A percentile compares a stretch with the other conserved stretches of the same genome.
These are phyloP conservation scores for Drosophila tsacasi DNA, from an alignment of 1,140 invertebrate genomes.

Conservation along the genomic window DNA sequence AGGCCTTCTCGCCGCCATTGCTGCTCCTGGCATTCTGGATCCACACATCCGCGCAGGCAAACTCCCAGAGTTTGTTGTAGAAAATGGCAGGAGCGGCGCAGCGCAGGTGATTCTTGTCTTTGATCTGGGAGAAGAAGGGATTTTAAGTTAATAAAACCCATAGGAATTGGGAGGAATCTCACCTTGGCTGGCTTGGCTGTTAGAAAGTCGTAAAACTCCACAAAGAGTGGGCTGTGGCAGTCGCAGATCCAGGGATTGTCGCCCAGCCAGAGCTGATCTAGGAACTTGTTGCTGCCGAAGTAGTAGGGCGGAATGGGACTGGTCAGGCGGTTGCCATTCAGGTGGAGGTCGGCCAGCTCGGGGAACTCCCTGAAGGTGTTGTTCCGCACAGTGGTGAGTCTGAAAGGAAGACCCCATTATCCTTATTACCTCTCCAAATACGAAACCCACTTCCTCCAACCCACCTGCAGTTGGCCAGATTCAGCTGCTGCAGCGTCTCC, in stretches of 20 bases:
- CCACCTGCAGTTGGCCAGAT: constrained; percentile 86
- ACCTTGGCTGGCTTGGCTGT: constrained; percentile 87
- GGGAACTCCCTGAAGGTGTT: constrained; percentile 87
- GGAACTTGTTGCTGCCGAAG: constrained; percentile 87
- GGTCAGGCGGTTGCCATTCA: constrained; percentile 89
- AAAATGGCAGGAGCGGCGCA: constrained; percentile 88
- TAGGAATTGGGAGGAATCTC: rapidly evolving
- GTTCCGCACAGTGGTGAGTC: constrained; percentile 73
- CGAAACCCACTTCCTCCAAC: not conserved
- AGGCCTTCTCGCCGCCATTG: constrained; percentile 86
- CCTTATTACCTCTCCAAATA: not conserved
- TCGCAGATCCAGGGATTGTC: constrained; percentile 92
- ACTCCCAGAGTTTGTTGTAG: constrained; percentile 88
- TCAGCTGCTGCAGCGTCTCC: constrained; percentile 86
- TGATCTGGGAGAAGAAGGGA: constrained; percentile 38
- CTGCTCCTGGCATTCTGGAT: constrained; percentile 81
- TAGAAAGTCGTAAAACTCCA: constrained; percentile 87
- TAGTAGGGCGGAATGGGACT: constrained; percentile 87
- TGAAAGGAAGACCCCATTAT: constrained; percentile 13
- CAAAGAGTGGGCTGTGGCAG: constrained; percentile 87
- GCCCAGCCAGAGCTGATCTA: constrained; percentile 87
- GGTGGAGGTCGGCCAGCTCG: constrained; percentile 86
- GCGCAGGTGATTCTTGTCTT: constrained; percentile 80
- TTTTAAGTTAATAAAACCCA: not conserved
- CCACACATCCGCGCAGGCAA: constrained; percentile 88